Percentiles rank a stretch among this genome's conserved stretches.
These are phyloP conservation scores for Drosophila eohydei DNA, from an alignment of 2,888 invertebrate genomes.

Conservation along the genomic window DNA sequence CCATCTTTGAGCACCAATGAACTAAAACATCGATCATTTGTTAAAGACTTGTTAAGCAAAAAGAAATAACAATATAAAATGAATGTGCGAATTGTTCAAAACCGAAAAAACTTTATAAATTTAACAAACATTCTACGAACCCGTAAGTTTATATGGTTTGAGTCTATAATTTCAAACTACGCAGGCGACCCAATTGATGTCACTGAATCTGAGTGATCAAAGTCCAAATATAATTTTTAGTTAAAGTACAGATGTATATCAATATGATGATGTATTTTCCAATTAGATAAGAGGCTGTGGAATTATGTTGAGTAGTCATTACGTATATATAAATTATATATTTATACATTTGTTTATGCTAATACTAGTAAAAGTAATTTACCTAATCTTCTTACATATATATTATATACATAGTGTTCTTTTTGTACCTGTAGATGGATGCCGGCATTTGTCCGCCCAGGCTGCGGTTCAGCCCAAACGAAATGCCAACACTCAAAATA, in stretches of 20 bases:
- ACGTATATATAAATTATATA: not conserved
- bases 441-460: conserved; percentile 55
- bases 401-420: conserved; percentile 2
- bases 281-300: not conserved
- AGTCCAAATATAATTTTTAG: conserved; percentile 56
- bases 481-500: conserved; percentile 87
- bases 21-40: conserved; percentile 38
- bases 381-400: not conserved
- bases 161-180: not conserved
- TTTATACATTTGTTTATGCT: not conserved
- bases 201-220: conserved; percentile 48
- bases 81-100: conserved; percentile 63
- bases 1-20: conserved; percentile 13
- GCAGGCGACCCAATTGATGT: conserved; percentile 6
- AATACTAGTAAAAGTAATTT: not conserved
- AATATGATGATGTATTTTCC: conserved; percentile 2
- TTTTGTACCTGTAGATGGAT: conserved; percentile 39
- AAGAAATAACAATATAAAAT: conserved; percentile 45
- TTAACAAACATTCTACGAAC: conserved; percentile 44
- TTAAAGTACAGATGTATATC: conserved; percentile 24
- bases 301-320: not conserved
- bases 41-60: conserved; percentile 12
- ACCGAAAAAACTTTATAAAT: conserved; percentile 31
- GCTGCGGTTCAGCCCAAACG: conserved; percentile 52
- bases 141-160: conserved; percentile 40